These are phyloP conservation scores for Grallaria varia DNA, from an alignment of 2,113 vertebrate species.

Conservation along the genomic window DNA sequence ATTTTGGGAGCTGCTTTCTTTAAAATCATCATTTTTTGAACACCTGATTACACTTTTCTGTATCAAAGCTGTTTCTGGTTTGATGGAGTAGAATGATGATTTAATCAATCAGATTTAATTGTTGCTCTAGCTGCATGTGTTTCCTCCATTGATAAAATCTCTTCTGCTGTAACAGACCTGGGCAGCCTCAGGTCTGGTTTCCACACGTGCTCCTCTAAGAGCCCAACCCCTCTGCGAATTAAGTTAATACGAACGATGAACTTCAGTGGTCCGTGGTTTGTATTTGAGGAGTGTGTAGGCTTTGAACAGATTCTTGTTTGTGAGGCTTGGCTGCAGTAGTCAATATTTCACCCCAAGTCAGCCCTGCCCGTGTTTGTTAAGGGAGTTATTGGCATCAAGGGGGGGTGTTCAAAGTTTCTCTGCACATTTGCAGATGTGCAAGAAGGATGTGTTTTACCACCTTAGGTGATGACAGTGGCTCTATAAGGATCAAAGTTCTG, in stretches of 20 bases:
- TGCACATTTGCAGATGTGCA: background rate
- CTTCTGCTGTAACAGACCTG: background rate
- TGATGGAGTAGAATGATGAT: background rate
- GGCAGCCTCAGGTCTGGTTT: background rate
- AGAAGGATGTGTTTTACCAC: background rate
- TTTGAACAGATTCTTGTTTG: background rate
- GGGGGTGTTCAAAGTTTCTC: background rate
- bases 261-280: background rate
- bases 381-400: background rate
- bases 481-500: background rate
- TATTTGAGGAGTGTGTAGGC: background rate
- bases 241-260: background rate
- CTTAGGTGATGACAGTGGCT: background rate
- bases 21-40: background rate
- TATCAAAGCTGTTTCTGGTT: background rate
- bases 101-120: background rate
- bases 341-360: background rate
- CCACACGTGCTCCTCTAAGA: background rate
- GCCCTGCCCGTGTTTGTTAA: background rate
- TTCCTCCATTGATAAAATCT: background rate
- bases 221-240: background rate
- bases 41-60: background rate
- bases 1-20: background rate
- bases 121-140: background rate
- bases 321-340: background rate